Percentiles rank a stretch among this genome's conserved stretches.
phyloP scores from a whole-genome alignment of 2,797 vertebrate species.

The Phrynocephalus guinanensis region DNA sequence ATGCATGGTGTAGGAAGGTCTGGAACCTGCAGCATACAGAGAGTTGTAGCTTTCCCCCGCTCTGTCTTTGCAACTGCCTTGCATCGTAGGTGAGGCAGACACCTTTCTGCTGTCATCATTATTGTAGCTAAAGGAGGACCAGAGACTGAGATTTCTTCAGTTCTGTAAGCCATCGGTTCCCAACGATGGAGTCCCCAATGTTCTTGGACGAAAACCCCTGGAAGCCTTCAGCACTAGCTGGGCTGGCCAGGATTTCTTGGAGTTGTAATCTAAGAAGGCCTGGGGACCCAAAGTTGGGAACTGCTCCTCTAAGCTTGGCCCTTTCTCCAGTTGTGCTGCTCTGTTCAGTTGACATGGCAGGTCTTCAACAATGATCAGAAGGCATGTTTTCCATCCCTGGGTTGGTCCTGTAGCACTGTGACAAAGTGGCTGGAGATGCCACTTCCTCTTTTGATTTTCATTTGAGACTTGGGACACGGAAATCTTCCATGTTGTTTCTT shows the following conservation, averaged over 20 bases:
- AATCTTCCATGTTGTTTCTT: not conserved
- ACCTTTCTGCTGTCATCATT: fast-evolving
- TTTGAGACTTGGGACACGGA: slow-evolving; percentile 20
- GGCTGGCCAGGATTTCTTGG: too few relatives aligned
- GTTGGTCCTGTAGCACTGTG: slow-evolving; percentile 33
- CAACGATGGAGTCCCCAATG: too few relatives aligned
- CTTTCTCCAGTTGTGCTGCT: not conserved
- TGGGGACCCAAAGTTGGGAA: too few relatives aligned
- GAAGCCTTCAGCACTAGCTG: too few relatives aligned
- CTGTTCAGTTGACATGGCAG: slow-evolving; percentile 47
- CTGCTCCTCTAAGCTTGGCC: not conserved
- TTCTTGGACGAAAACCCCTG: too few relatives aligned
- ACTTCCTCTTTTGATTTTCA: not conserved
- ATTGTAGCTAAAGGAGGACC: too few relatives aligned
- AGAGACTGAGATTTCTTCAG: too few relatives aligned
- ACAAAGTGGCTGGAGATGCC: slow-evolving; percentile 51
- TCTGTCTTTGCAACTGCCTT: not conserved
- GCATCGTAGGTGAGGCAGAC: too few relatives aligned
- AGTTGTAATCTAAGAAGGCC: too few relatives aligned
- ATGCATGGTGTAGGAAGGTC: too few relatives aligned
- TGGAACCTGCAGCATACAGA: too few relatives aligned
- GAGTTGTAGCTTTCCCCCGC: not conserved
- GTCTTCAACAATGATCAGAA: slow-evolving; percentile 24
- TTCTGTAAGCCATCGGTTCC: too few relatives aligned
- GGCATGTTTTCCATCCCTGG: slow-evolving; percentile 42